phyloP scores from a whole-genome alignment of 2,888 invertebrate species.

The Zaprionus obscuricornis region DNA sequence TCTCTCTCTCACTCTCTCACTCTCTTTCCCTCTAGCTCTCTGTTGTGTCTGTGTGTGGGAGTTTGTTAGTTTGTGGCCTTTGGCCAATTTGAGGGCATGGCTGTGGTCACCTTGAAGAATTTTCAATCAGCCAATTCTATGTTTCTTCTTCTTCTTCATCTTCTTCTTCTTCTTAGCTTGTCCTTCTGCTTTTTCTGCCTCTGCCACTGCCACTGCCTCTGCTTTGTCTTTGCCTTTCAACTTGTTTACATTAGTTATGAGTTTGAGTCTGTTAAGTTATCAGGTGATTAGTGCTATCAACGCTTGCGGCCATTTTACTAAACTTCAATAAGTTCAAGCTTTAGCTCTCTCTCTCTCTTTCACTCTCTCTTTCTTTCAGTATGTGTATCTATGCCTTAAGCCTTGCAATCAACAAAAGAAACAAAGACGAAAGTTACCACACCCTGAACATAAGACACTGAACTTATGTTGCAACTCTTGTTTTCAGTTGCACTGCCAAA shows the following conservation, averaged over 20 bases:
- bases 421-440: conserved; percentile 1
- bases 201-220: too few species aligned
- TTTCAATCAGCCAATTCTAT: conserved; percentile 45
- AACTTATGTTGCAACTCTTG: conserved; percentile 15
- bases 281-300: conserved; percentile 65
- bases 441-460: too few species aligned
- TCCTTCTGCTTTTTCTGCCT: not conserved
- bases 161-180: too few species aligned
- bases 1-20: conserved; percentile 9
- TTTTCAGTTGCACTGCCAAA: not conserved
- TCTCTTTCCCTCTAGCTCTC: too few species aligned
- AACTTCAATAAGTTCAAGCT: conserved; percentile 30
- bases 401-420: conserved; percentile 30
- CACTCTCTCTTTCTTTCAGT: not conserved
- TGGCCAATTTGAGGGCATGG: not conserved
- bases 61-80: too few species aligned
- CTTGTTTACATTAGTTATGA: conserved; percentile 47
- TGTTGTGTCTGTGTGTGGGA: too few species aligned
- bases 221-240: too few species aligned
- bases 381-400: conserved; percentile 41
- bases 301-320: conserved; percentile 36
- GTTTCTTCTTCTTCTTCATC: not conserved
- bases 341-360: not conserved
- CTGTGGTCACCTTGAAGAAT: conserved; percentile 9
- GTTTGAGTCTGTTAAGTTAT: conserved; percentile 30